phyloP scores from a whole-genome alignment of 2,888 invertebrate species.

The Andrena trimmerana region DNA sequence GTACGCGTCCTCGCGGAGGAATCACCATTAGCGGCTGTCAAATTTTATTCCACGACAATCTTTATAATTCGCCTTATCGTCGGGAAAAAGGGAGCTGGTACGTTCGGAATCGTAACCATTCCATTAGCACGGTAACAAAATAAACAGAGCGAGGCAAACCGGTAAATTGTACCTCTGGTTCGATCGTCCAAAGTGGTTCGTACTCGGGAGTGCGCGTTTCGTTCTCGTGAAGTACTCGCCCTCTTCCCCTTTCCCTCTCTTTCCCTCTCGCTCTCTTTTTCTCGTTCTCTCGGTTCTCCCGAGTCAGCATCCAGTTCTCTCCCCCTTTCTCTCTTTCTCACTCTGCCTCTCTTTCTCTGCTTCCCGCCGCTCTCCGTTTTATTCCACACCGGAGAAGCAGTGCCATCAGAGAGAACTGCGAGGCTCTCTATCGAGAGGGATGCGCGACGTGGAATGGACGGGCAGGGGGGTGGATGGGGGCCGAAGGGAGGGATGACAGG shows the following conservation, averaged over 20 bases:
- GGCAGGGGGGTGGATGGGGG: constrained; percentile 7
- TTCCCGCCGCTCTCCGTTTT: constrained; percentile 44
- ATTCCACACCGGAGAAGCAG: constrained; percentile 51
- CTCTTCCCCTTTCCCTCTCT: neutral
- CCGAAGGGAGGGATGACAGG: constrained; percentile 60
- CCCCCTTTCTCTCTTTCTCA: neutral
- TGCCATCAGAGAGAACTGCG: constrained; percentile 47
- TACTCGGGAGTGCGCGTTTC: constrained; percentile 57
- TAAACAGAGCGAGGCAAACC: constrained; percentile 65
- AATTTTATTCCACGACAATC: constrained; percentile 50
- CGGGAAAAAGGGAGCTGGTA: constrained; percentile 39
- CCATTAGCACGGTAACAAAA: constrained; percentile 65
- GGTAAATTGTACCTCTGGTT: constrained; percentile 64
- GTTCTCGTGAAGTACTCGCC: constrained; percentile 53
- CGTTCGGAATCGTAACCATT: constrained; percentile 63
- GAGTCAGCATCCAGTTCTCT: constrained; percentile 4
- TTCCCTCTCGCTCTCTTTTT: constrained; percentile 12
- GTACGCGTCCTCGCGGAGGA: constrained; percentile 11
- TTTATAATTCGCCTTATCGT: constrained; percentile 62
- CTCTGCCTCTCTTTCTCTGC: constrained; percentile 1
- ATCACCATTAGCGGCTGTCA: constrained; percentile 49
- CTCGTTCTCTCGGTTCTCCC: neutral
- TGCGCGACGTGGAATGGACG: constrained; percentile 3
- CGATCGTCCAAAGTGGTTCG: constrained; percentile 65
- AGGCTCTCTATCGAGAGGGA: constrained; percentile 42